Evolutionary conservation across 2,113 vertebrate genomes (phyloP).

Genomic region (Dasyurus viverrinus): DNA sequence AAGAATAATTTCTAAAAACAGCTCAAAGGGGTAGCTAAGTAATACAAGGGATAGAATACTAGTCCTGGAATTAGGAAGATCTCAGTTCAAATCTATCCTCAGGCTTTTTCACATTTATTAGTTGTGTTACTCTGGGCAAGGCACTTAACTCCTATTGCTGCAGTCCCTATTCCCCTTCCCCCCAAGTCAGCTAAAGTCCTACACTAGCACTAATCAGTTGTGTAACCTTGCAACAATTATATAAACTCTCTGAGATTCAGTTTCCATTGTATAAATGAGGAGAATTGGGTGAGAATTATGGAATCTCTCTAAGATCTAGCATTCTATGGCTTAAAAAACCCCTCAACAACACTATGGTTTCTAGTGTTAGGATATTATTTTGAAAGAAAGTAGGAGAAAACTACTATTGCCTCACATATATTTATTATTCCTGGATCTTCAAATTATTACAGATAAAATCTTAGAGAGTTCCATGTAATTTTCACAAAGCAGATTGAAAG

Average conservation of each 20-base stretch:
- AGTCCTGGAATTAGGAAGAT: background rate
- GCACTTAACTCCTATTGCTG: background rate
- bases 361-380: background rate
- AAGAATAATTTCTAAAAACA: background rate
- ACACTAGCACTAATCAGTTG: background rate
- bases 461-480: conserved; percentile 15
- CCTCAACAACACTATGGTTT: background rate
- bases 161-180: too few species aligned
- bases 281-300: background rate
- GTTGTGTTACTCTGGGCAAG: background rate
- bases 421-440: conserved; percentile 31
- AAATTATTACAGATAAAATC: conserved; percentile 33
- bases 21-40: background rate
- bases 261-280: background rate
- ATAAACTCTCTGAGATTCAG: background rate
- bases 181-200: background rate
- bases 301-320: background rate
- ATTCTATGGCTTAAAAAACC: background rate
- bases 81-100: background rate
- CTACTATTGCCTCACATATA: background rate
- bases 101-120: background rate
- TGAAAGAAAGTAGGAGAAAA: conserved; percentile 34
- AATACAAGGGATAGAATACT: background rate
- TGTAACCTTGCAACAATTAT: background rate
- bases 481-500: background rate